These are phyloP conservation scores for Ophion ellenae DNA, from an alignment of 2,888 invertebrate genomes.

Conservation along the genomic window DNA sequence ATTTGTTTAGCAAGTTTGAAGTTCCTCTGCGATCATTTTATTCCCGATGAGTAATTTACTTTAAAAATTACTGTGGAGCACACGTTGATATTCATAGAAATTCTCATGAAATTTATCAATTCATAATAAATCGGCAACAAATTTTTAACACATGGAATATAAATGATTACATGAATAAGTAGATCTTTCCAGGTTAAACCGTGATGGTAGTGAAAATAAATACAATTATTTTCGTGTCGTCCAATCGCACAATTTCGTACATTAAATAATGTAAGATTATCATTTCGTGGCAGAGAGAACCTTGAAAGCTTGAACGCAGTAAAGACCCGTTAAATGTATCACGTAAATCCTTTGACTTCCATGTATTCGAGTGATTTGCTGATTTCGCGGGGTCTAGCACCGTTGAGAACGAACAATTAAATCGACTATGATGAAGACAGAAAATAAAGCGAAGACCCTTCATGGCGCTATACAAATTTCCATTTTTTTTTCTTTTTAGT, in stretches of 20 bases:
- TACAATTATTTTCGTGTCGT: slow-evolving; percentile 52
- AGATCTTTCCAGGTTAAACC: no score
- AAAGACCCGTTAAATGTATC: slow-evolving; percentile 84
- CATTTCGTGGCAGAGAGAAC: slow-evolving; percentile 83
- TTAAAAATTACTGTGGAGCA: slow-evolving; percentile 76
- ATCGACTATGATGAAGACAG: slow-evolving; percentile 6
- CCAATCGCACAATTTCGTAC: slow-evolving; percentile 86
- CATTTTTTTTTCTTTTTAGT: background rate
- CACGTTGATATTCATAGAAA: no score
- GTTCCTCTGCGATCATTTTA: slow-evolving; percentile 84
- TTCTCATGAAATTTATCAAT: no score
- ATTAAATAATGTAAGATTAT: slow-evolving; percentile 83
- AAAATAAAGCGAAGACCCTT: no score
- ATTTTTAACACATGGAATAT: no score
- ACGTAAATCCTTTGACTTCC: slow-evolving; percentile 84
- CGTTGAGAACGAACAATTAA: slow-evolving; percentile 31
- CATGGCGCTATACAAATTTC: background rate
- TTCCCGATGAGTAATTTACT: slow-evolving; percentile 85
- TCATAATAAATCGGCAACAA: no score
- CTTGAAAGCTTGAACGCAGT: slow-evolving; percentile 7
- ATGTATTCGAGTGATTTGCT: slow-evolving; percentile 72
- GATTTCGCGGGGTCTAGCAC: slow-evolving; percentile 67
- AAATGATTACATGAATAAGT: no score
- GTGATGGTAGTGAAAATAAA: no score
- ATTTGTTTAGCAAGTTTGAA: slow-evolving; percentile 85